A percentile compares a stretch with the other conserved stretches of the same genome.
These are phyloP conservation scores for Drosophila hydei DNA, from an alignment of 1,140 invertebrate genomes.

Conservation along the genomic window DNA sequence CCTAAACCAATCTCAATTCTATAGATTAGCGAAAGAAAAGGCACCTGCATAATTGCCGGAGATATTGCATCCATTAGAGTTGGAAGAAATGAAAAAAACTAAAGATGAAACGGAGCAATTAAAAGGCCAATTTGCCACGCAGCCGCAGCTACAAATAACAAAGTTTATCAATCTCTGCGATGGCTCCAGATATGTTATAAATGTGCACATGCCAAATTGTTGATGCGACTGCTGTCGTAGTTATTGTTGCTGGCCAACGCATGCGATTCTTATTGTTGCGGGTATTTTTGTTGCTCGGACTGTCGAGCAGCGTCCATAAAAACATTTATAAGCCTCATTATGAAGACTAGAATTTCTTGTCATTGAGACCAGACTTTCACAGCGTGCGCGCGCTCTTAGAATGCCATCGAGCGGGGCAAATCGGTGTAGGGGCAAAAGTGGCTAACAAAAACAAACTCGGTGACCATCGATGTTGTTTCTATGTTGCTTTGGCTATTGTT, in stretches of 20 bases:
- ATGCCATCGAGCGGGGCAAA: slow-evolving; percentile 22
- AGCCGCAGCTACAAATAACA: slow-evolving; percentile 23
- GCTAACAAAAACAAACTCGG: slow-evolving; percentile 42
- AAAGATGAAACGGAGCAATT: slow-evolving; percentile 61
- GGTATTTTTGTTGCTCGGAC: slow-evolving; percentile 53
- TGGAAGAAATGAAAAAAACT: slow-evolving; percentile 23
- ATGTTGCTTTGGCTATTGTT: slow-evolving; percentile 63
- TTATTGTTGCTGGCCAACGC: slow-evolving; percentile 20
- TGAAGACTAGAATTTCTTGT: slow-evolving; percentile 82
- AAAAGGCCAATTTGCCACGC: slow-evolving; percentile 74
- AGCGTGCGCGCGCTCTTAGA: slow-evolving; percentile 57
- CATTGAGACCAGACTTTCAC: slow-evolving; percentile 75
- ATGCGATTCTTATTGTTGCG: slow-evolving; percentile 33
- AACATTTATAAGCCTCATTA: slow-evolving; percentile 81
- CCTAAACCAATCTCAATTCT: slow-evolving; percentile 6
- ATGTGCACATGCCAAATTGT: slow-evolving; percentile 80
- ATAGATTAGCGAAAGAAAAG: slow-evolving; percentile 33
- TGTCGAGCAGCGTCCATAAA: slow-evolving; percentile 71
- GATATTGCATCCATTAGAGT: slow-evolving; percentile 10
- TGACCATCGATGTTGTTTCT: slow-evolving; percentile 39
- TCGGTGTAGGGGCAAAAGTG: background rate
- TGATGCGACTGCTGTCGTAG: slow-evolving; percentile 19
- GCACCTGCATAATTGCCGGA: slow-evolving; percentile 38
- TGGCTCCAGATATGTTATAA: slow-evolving; percentile 80
- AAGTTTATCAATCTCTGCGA: slow-evolving; percentile 53